Base-by-base conservation (phyloP, 2,888 invertebrate species). In the Ophion obscuratus region DNA sequence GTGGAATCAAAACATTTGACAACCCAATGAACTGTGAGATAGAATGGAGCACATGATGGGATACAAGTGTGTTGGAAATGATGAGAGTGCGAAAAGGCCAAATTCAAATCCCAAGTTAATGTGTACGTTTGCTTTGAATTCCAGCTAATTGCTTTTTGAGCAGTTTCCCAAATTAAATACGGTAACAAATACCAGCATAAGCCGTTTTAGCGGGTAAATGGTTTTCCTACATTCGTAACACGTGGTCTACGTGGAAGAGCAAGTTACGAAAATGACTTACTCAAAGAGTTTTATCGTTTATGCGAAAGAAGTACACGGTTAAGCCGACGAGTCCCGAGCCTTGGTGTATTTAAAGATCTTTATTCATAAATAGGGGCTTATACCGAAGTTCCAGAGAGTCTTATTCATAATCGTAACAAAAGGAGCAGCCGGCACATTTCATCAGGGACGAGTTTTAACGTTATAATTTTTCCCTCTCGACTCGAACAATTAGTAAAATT, bases 401-500 rank as follows among this genome's bases (percentile, higher is more conserved):
- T 53, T 53, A 53, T 17, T 53, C 53, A 53, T 53, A 61, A 20
- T 61, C 61, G 24, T 10, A 20, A 24, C 9, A 61, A 61, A 61
- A 10, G 20, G 24, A 20, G 10, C 24, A 61, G 20, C 61, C 20
- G 61, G 7, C 20, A 24, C 9, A 61, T 61, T 61, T 11, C 24
- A 61, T n/a, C n/a, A 61, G 20, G 59, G 6, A 61, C 17, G 17
- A 61, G 47, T 47, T 47, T 61, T 61, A 17, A 9, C 17, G 27
- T 61, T 20, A 20, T 20, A 59, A n/a, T 31, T 20, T 17, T 66
- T 31, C 14, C 24, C 62, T n/a, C 20, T 75, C 36, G 66, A 31
- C 76, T 75, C 10, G 67, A 64, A 73, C 57, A 73, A 83, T 82
- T 79, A 82, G 70, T 40, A 27, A 61, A 86, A 85, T 80, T 73